Evolutionary conservation across 2,113 vertebrate species (phyloP).

Genomic region (Neolamprologus modestus): DNA sequence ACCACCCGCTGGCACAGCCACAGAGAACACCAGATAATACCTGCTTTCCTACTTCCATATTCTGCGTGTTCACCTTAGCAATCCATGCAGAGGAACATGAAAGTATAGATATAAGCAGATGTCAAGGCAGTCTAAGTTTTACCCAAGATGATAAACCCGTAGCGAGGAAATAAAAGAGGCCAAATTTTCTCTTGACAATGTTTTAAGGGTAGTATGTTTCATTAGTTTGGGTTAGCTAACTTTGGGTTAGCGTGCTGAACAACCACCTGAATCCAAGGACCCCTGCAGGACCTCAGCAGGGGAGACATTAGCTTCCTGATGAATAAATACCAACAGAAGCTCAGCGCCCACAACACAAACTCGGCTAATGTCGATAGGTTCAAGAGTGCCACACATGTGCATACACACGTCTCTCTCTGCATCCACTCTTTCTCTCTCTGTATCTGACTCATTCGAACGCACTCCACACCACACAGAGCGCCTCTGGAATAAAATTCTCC

Average conservation of each 20-base stretch:
- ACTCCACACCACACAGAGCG: constrained; percentile 8
- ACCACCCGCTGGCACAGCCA: constrained; percentile 55
- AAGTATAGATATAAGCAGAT: not conserved
- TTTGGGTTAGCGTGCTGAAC: not conserved
- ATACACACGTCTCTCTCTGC: not conserved
- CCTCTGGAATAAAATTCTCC: constrained; percentile 44
- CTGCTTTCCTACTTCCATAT: constrained; percentile 35
- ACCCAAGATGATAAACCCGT: not conserved
- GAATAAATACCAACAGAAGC: constrained; percentile 37
- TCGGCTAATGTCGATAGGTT: not conserved
- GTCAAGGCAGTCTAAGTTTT: not conserved
- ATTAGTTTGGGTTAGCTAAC: not conserved
- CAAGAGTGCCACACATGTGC: not conserved
- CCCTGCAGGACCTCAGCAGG: constrained; percentile 17
- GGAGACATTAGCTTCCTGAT: constrained; percentile 22
- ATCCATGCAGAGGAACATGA: not conserved
- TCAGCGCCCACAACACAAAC: not conserved
- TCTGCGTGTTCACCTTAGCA: not conserved
- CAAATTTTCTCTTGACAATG: not conserved
- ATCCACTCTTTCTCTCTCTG: not conserved
- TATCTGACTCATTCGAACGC: constrained; percentile 7
- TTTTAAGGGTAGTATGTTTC: not conserved
- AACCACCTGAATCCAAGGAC: not conserved
- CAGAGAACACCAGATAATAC: constrained; percentile 35
- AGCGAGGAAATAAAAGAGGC: not conserved